Conservation (phyloP, 2,888 invertebrate species). For the Drosophila prostipennis region DNA sequence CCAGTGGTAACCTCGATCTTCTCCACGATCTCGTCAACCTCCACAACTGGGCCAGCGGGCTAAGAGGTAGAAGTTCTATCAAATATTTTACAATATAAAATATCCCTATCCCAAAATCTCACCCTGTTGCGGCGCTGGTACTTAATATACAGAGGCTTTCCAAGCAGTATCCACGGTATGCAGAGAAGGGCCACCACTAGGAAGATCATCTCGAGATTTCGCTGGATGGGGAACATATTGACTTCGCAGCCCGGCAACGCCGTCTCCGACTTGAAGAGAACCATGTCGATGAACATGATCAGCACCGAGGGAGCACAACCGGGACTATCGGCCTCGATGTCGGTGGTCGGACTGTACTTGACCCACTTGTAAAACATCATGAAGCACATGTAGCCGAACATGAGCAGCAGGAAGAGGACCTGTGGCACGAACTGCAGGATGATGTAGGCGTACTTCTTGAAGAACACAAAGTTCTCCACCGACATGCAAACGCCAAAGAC, state of each 20-base stretch:
- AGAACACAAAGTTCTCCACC: constrained; percentile 90
- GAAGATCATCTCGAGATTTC: constrained; percentile 89
- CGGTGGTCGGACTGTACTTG: constrained; percentile 85
- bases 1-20: constrained; percentile 72
- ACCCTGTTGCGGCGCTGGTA: constrained; percentile 78
- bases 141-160: constrained; percentile 93
- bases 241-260: constrained; percentile 85
- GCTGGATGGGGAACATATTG: constrained; percentile 89
- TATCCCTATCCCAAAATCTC: neutral
- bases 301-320: constrained; percentile 90
- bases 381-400: constrained; percentile 95
- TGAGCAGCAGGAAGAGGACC: constrained; percentile 91
- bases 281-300: constrained; percentile 92
- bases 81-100: too few relatives aligned
- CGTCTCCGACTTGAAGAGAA: constrained; percentile 86
- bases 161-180: constrained; percentile 96
- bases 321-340: constrained; percentile 80
- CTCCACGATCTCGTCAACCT: constrained; percentile 62
- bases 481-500: constrained; percentile 95
- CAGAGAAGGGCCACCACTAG: constrained; percentile 92
- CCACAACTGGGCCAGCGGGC: constrained; percentile 21
- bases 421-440: constrained; percentile 95
- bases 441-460: constrained; percentile 88
- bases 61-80: neutral
- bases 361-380: constrained; percentile 97